Evolutionary conservation across 2,888 invertebrate species (phyloP).

Genomic region (Apoda limacodes): DNA sequence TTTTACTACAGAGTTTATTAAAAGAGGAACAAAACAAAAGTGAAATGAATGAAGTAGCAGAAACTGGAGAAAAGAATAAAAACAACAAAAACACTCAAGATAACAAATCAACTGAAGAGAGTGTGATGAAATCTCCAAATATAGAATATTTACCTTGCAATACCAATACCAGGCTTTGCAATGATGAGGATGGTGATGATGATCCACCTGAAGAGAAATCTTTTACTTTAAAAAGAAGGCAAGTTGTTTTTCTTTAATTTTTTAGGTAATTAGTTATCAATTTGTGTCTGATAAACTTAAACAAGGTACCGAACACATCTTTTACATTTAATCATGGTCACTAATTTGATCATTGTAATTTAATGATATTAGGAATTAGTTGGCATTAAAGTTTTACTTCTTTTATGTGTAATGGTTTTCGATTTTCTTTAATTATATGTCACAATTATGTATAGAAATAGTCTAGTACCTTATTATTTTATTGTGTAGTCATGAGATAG

Average conservation of each 20-base stretch:
- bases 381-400: too few species aligned
- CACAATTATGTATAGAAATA: neutral
- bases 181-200: conserved; percentile 53
- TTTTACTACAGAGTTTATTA: conserved; percentile 65
- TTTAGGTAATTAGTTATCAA: too few species aligned
- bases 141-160: conserved; percentile 23
- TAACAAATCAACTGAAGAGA: too few species aligned
- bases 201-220: conserved; percentile 64
- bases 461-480: conserved; percentile 8
- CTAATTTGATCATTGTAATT: too few species aligned
- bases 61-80: conserved; percentile 36
- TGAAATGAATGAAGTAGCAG: conserved; percentile 27
- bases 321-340: too few species aligned
- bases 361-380: too few species aligned
- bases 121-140: too few species aligned
- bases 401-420: conserved; percentile 3
- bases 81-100: too few species aligned
- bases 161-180: conserved; percentile 27
- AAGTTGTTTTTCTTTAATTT: too few species aligned
- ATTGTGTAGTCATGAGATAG: conserved; percentile 64
- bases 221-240: conserved; percentile 69
- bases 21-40: conserved; percentile 45
- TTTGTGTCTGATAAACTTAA: too few species aligned
- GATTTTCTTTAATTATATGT: conserved; percentile 4
- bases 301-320: too few species aligned